Evolutionary conservation across 2,797 vertebrate genomes (phyloP).

Genomic region (Gymnoscopelus braueri): DNA sequence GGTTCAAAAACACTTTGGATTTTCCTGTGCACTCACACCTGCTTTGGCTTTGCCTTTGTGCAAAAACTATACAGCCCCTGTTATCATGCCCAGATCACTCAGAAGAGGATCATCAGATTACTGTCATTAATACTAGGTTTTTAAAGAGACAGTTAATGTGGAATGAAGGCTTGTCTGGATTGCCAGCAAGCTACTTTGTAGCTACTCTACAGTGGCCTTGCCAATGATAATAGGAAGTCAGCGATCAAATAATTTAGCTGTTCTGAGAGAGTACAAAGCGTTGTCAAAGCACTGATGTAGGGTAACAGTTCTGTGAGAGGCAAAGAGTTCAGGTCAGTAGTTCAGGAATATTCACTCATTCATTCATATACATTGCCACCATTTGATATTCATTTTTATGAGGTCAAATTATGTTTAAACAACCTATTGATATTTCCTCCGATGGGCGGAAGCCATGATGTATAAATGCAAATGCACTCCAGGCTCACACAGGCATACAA

Average conservation of each 20-base stretch:
- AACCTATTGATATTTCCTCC: background rate
- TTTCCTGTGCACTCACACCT: slow-evolving; percentile 54
- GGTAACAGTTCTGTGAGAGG: slow-evolving; percentile 24
- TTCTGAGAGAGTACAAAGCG: slow-evolving; percentile 4
- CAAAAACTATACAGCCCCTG: slow-evolving; percentile 38
- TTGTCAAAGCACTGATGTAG: slow-evolving; percentile 50
- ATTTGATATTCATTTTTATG: background rate
- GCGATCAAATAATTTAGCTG: slow-evolving; percentile 41
- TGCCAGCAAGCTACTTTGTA: slow-evolving; percentile 56
- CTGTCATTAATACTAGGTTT: slow-evolving; percentile 34
- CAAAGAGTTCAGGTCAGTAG: slow-evolving; percentile 34
- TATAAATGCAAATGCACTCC: background rate
- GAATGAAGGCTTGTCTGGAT: slow-evolving; percentile 37
- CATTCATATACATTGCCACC: background rate
- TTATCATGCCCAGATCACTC: slow-evolving; percentile 43
- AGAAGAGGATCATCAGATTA: slow-evolving; percentile 45
- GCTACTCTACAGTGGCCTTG: slow-evolving; percentile 39
- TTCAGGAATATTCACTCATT: slow-evolving; percentile 21
- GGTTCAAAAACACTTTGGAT: too few species aligned
- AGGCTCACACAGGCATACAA: slow-evolving; percentile 8
- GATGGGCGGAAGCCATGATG: slow-evolving; percentile 1
- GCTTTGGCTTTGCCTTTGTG: slow-evolving; percentile 46
- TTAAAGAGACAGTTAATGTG: slow-evolving; percentile 42
- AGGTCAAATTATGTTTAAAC: background rate
- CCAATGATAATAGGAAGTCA: slow-evolving; percentile 59